phyloP scores from a whole-genome alignment of 2,888 invertebrate genomes.

The Idaea biselata region DNA sequence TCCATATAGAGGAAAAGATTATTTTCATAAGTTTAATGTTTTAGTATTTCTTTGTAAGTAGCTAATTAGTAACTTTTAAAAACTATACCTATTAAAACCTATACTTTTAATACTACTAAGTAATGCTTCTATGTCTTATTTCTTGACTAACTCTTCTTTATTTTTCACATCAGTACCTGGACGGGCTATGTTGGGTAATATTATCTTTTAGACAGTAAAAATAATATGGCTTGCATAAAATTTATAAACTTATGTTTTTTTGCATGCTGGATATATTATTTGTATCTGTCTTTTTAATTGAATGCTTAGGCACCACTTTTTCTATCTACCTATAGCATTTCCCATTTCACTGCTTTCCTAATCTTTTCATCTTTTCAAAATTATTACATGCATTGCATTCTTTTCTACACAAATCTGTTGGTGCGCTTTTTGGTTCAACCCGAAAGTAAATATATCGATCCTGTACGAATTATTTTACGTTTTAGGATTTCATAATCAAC shows the following conservation, averaged over 20 bases:
- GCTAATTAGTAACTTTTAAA: neutral
- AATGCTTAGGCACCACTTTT: too few species aligned
- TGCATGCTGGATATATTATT: neutral
- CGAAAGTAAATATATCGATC: too few species aligned
- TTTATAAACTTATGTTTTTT: neutral
- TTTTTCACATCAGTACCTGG: constrained; percentile 52
- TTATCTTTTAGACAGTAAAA: constrained; percentile 6
- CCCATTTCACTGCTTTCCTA: too few species aligned
- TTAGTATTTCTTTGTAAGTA: neutral
- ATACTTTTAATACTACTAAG: neutral
- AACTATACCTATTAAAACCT: neutral
- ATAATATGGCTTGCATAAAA: neutral
- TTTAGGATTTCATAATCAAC: too few species aligned
- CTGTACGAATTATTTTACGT: too few species aligned
- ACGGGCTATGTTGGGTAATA: constrained; percentile 68
- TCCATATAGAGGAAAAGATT: too few species aligned
- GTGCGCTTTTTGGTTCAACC: too few species aligned
- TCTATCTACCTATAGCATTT: too few species aligned
- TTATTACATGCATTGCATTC: too few species aligned
- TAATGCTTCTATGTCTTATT: constrained; percentile 1
- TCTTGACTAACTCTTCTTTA: constrained; percentile 3
- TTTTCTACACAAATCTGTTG: too few species aligned
- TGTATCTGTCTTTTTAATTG: too few species aligned
- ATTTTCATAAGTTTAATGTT: neutral
- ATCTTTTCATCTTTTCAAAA: too few species aligned